Evolutionary conservation across 2,113 vertebrate species (phyloP), one percentile per base, ranked within the genome.

Genomic region (Bufo bufo): DNA sequence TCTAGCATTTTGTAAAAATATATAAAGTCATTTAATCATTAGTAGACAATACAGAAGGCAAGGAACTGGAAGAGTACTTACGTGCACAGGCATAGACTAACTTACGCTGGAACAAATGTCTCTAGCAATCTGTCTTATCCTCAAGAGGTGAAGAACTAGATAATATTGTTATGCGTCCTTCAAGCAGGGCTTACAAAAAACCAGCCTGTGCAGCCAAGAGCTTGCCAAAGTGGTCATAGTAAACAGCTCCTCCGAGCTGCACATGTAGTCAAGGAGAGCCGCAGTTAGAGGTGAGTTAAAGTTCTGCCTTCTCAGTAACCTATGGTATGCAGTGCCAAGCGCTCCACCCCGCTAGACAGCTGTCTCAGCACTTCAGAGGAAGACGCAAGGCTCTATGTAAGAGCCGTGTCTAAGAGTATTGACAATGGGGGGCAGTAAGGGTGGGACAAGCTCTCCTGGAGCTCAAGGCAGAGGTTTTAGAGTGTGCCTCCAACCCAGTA

Each of bases 181-280:
- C 56, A 75, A 49, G 59, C 16, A 43, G 19, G 47, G 59, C 56
- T 77, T 63, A 77, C 20, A 66, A 50, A 33, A 50, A 19, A n/a
- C 20, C 85, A 78, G 59, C 45, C 47, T 43, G 47, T 43, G 52
- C 74, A 66, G 59, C 85, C 85, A 79, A 43, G 74, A 65, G 75
- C 50, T 52, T 47, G 75, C 19, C 12, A 59, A 78, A 86, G 52
- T 74, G 83, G 59, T 59, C 14, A 78, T 47, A 77, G 75, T 17
- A 81, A 65, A 72, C 65, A 59, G 65, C 59, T 81, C 8, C 65
- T 74, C 52, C 59, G 54, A 4, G 59, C 79, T n/a, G 78, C 79
- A 87, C 78, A 87, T 47, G 45, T 17, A 80, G 59, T 82, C 65
- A 82, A 87, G 78, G 86, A 82, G 86, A 87, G 82, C 79, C 52